Evolutionary conservation across 2,797 vertebrate species (phyloP).

Genomic region (Lycodopsis pacificus): DNA sequence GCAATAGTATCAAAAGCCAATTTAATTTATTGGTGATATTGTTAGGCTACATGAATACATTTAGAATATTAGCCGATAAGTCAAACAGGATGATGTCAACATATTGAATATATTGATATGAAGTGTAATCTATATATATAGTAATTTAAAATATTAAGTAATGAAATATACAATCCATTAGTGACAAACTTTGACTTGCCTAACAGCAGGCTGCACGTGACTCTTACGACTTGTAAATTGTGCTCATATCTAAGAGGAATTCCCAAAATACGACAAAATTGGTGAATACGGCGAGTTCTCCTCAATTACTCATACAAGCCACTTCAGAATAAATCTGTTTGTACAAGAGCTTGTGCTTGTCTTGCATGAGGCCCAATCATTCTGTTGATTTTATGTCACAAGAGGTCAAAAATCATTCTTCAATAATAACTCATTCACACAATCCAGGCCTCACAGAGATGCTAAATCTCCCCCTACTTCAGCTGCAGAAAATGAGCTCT

Average conservation of each 20-base stretch:
- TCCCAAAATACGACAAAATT: neutral
- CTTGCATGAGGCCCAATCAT: neutral
- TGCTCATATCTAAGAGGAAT: neutral
- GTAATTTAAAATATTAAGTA: neutral
- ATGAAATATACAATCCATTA: neutral
- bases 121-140: neutral
- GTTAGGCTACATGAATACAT: neutral
- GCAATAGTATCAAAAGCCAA: neutral
- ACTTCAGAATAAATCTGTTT: neutral
- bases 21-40: neutral
- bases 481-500: neutral
- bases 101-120: neutral
- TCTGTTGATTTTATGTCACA: constrained; percentile 1
- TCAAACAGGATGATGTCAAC: neutral
- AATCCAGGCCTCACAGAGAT: constrained; percentile 3
- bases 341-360: neutral
- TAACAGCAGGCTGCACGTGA: neutral
- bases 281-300: neutral
- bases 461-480: constrained; percentile 1
- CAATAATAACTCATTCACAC: neutral
- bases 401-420: constrained; percentile 12
- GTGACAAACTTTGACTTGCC: neutral
- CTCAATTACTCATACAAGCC: neutral
- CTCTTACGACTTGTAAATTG: neutral
- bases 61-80: neutral